Conservation (phyloP, 2,888 invertebrate species). For the Ellobium chinense region DNA sequence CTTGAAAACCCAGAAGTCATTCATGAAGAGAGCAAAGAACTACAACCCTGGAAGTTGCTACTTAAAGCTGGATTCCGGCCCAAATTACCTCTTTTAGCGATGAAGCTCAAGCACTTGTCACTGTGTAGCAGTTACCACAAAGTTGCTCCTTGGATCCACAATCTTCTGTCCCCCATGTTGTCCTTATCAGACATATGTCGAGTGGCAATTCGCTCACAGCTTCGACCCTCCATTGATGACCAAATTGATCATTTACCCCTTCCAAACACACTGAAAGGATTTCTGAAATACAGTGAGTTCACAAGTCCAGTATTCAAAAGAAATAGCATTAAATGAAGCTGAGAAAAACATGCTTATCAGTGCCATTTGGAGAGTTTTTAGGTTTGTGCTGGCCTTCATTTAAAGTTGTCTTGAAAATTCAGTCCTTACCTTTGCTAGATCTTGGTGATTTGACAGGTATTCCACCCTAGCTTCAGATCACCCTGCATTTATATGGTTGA, state of each 20-base stretch:
- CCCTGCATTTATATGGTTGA: too few relatives aligned
- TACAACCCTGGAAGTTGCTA: slow-evolving; percentile 68
- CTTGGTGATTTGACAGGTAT: too few relatives aligned
- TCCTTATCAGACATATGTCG: slow-evolving; percentile 68
- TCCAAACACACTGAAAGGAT: slow-evolving; percentile 58
- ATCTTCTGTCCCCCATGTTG: slow-evolving; percentile 62
- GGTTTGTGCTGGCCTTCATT: too few relatives aligned
- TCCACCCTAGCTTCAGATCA: too few relatives aligned
- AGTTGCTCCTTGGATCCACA: slow-evolving; percentile 68
- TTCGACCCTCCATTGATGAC: slow-evolving; percentile 60
- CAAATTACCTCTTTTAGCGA: slow-evolving; percentile 57
- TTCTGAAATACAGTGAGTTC: slow-evolving; percentile 60
- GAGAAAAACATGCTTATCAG: too few relatives aligned
- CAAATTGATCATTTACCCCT: slow-evolving; percentile 62
- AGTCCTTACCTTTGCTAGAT: too few relatives aligned
- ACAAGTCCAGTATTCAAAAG: slow-evolving; percentile 25
- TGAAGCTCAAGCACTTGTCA: slow-evolving; percentile 65
- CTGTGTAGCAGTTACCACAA: slow-evolving; percentile 72
- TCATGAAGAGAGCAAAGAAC: slow-evolving; percentile 65
- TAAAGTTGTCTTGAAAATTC: too few relatives aligned
- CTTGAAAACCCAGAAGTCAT: slow-evolving; percentile 73
- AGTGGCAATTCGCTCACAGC: slow-evolving; percentile 59
- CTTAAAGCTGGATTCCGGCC: slow-evolving; percentile 69
- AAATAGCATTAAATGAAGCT: slow-evolving; percentile 27
- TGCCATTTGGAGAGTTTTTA: too few relatives aligned